Evolutionary conservation across 2,888 invertebrate species (phyloP).

Genomic region (Penaeus monodon): DNA sequence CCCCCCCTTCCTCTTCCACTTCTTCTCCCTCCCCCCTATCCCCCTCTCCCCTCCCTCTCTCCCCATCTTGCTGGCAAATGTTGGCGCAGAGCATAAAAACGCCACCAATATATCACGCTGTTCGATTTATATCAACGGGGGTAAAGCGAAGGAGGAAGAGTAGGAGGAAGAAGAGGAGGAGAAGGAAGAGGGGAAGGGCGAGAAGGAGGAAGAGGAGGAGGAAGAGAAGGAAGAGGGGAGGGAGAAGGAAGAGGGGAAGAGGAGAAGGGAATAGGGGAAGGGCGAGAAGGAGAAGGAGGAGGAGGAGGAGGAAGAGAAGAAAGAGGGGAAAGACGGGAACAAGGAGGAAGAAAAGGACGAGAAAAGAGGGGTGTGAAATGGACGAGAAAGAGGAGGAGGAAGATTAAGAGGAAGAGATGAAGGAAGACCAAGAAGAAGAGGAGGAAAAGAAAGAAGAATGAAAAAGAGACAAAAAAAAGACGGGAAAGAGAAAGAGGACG

Average conservation of each 20-base stretch:
- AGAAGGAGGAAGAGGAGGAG: background rate
- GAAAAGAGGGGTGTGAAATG: too few species aligned
- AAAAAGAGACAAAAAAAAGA: too few species aligned
- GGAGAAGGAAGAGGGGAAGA: background rate
- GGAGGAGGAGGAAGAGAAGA: too few species aligned
- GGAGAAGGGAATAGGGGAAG: too few species aligned
- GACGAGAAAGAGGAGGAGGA: too few species aligned
- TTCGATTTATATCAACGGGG: conserved; percentile 44
- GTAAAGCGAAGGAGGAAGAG: conserved; percentile 6
- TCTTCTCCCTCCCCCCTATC: background rate
- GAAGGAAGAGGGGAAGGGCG: background rate
- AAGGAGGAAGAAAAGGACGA: too few species aligned
- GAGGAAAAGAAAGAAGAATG: background rate
- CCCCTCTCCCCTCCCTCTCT: background rate
- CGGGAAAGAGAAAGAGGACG: too few species aligned
- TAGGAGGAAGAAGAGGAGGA: background rate
- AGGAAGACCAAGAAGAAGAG: background rate
- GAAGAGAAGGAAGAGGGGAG: background rate
- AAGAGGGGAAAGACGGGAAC: too few species aligned
- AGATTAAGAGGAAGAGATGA: too few species aligned
- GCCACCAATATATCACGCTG: conserved; percentile 49
- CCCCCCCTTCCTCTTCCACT: background rate
- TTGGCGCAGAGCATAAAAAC: conserved; percentile 53
- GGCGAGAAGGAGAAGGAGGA: conserved; percentile 7
- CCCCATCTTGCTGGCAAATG: conserved; percentile 53